Base-by-base conservation (phyloP, 1,140 invertebrate genomes). In the Rhopalosiphum maidis region DNA sequence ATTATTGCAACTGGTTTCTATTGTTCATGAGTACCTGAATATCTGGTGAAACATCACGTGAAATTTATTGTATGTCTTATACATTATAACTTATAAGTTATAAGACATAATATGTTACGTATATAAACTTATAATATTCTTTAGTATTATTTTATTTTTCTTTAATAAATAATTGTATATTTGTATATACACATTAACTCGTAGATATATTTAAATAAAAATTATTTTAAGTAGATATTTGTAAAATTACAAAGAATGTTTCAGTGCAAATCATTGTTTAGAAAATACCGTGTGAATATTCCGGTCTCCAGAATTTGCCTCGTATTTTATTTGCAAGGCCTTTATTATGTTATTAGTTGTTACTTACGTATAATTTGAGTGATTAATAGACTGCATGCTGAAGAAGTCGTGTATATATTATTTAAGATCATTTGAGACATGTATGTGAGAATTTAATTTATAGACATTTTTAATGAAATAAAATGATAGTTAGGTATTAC, bases 391-490 rank as follows among this genome's bases (percentile, higher is more conserved):
- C 3, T n/a, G 30, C 9, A 30, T 18, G 60, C 5, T 77, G n/a
- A 30, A 77, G 43, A 41, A n/a, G 25, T 46, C 41, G 85, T 86
- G 85, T 46, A 46, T 30, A 85, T 41, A 85, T 85, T 85, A 85
- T 41, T 86, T 43, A 41, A 15, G 43, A 86, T 46, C 46, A 86
- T 8, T 43, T 4, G 22, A 82, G 82, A 30, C 9, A 30, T n/a
- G 85, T 21, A n/a, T 48, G 30, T 86, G 25, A 86, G 83, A 85
- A 85, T 43, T 25, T 25, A 83, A 41, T 77, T 37, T 11, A 41
- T 85, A 77, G n/a, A 77, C n/a, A n/a, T n/a, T 77, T 77, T 77
- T 77, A 77, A 77, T 77, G 30, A 77, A 77, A 83, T 83, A 83
- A 83, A 83, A 6, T 41, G 21, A 41, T 83, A 41, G 35, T 22